Percentiles rank a stretch among this genome's conserved stretches.
Conservation (phyloP, 2,113 vertebrate genomes). For the Halcyon malimbica region DNA sequence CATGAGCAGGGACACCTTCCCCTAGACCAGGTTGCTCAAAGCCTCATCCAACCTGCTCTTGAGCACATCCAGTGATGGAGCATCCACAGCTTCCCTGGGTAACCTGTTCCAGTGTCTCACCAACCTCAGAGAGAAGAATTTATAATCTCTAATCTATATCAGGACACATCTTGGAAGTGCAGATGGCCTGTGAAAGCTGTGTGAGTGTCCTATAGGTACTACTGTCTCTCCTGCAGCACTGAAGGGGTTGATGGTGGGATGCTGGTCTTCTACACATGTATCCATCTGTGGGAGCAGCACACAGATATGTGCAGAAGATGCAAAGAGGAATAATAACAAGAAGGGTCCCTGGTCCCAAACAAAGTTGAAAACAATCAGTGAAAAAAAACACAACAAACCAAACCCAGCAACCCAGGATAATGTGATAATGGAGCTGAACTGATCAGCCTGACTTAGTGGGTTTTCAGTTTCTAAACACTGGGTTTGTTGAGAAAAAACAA, state of each 20-base stretch:
- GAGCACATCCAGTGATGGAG: no score
- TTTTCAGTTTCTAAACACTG: background rate
- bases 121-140: no score
- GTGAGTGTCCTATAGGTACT: no score
- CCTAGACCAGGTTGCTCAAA: no score
- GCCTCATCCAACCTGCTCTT: no score
- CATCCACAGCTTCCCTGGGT: no score
- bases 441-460: background rate
- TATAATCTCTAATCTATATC: no score
- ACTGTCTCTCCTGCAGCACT: background rate
- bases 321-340: background rate
- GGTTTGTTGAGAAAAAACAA: background rate
- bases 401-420: background rate
- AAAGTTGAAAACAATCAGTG: no score
- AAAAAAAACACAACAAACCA: background rate
- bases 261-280: rapidly evolving
- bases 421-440: background rate
- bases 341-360: background rate
- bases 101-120: no score
- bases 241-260: background rate
- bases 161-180: background rate
- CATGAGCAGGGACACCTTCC: no score
- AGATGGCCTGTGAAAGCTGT: background rate
- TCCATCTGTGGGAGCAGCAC: background rate
- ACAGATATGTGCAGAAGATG: background rate